A percentile compares a stretch with the other conserved stretches of the same genome.
These are phyloP conservation scores for Heliconius cydno DNA, from an alignment of 2,888 invertebrate genomes.

Conservation along the genomic window DNA sequence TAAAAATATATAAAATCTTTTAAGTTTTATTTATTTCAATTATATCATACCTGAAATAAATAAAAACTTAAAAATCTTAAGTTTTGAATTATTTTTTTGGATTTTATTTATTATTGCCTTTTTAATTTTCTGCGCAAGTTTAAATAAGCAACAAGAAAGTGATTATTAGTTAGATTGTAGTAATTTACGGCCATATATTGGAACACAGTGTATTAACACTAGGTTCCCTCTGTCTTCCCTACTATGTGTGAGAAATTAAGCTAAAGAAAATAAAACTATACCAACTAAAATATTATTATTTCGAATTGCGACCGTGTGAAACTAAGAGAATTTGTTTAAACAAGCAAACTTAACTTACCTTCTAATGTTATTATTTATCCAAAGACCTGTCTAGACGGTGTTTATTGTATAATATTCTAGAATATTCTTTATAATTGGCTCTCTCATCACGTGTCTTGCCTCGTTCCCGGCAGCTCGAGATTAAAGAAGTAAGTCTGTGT, in stretches of 20 bases:
- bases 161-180: too few relatives aligned
- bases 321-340: neutral
- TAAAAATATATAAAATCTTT: too few relatives aligned
- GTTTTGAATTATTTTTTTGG: too few relatives aligned
- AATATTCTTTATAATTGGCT: conserved; percentile 31
- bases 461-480: conserved; percentile 38
- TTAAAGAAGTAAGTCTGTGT: conserved; percentile 42
- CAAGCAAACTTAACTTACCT: neutral
- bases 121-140: too few relatives aligned
- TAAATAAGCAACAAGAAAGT: too few relatives aligned
- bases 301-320: neutral
- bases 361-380: neutral
- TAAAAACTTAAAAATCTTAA: too few relatives aligned
- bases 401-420: conserved; percentile 11
- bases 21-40: too few relatives aligned
- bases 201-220: too few relatives aligned
- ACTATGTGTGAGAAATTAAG: neutral
- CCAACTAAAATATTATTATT: neutral
- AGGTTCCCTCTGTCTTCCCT: too few relatives aligned
- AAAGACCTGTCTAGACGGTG: conserved; percentile 29
- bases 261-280: neutral
- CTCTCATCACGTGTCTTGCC: conserved; percentile 31
- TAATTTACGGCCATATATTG: too few relatives aligned
- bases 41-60: too few relatives aligned
- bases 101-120: too few relatives aligned